Conservation (phyloP, 2,797 vertebrate species). For the Takifugu rubripes region DNA sequence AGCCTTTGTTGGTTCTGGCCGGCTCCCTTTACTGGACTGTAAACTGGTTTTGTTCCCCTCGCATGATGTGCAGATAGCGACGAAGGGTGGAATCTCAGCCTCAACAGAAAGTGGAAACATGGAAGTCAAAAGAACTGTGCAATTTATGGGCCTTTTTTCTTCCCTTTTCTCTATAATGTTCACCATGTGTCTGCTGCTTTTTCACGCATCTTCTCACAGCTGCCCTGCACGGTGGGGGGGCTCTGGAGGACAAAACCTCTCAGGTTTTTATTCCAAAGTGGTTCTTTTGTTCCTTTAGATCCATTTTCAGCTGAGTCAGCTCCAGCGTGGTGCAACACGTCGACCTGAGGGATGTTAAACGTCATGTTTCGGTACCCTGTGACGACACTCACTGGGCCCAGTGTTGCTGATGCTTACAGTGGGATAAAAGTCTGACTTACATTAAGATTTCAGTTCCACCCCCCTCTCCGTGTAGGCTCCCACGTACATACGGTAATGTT, state of each 20-base stretch:
- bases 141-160: slow-evolving; percentile 43
- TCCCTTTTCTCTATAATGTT: slow-evolving; percentile 52
- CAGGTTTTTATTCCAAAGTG: too few species aligned
- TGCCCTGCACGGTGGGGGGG: slow-evolving; percentile 17
- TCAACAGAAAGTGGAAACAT: slow-evolving; percentile 13
- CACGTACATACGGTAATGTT: too few species aligned
- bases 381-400: too few species aligned
- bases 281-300: slow-evolving; percentile 20
- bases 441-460: too few species aligned
- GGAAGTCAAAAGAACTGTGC: slow-evolving; percentile 42
- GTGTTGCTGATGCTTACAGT: too few species aligned
- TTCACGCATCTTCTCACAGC: slow-evolving; percentile 30
- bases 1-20: slow-evolving; percentile 34
- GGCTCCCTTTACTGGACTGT: slow-evolving; percentile 18
- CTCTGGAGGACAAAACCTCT: slow-evolving; percentile 36
- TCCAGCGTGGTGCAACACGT: too few species aligned
- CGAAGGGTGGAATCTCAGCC: background rate
- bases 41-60: slow-evolving; percentile 46
- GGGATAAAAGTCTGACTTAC: too few species aligned
- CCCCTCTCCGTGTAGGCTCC: too few species aligned
- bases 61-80: slow-evolving; percentile 23
- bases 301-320: slow-evolving; percentile 9
- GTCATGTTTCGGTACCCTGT: too few species aligned
- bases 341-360: too few species aligned
- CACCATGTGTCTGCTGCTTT: slow-evolving; percentile 57